Base-by-base conservation (phyloP, 2,113 vertebrate species). In the Geothlypis trichas region DNA sequence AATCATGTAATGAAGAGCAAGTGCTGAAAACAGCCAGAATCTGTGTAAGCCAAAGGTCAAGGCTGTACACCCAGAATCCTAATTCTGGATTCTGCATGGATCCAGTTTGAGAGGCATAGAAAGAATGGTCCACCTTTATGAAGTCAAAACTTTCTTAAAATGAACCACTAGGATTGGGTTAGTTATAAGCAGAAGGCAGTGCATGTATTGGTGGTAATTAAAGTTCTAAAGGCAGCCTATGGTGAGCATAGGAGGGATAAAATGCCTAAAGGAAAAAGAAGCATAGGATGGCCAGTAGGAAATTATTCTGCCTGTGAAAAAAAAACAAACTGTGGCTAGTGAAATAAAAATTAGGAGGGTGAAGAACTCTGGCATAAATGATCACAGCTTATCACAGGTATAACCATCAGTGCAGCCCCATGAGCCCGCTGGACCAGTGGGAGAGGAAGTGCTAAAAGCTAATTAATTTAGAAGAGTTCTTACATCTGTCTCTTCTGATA, bases 381-480 rank as follows among this genome's bases (percentile, higher is more conserved):
- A 92, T 86, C 78, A 79, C 37, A 82, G 52, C 54, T 93, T 73
- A 68, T 11, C 1, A 12, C 61, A 92, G 88, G 76, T 84, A 78
- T 61, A 94, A 75, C 73, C 59, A 74, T 65, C 83, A 72, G 57
- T 8, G 35, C 57, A 81, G 73, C 44, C 44, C 76, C 61, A 41
- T 1, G 66, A 94, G 82, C 59, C 85, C 0, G 0, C 68, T 17
- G 57, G 78, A 93, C 82, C n/a, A 62, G 57, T 41, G 80, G 61
- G 81, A 91, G 84, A 85, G 42, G 78, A 92, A 87, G 61, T 69
- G 62, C 67, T 92, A 94, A 93, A 80, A 93, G 88, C 77, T 95
- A 93, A 96, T 96, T 94, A 96, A 96, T 93, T 92, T 30, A 75
- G 76, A 87, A 90, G 88, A 93, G 54, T 67, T 89, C 93, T 95